Base-by-base conservation (phyloP, 2,113 vertebrate species). In the Trematomus loennbergii region DNA sequence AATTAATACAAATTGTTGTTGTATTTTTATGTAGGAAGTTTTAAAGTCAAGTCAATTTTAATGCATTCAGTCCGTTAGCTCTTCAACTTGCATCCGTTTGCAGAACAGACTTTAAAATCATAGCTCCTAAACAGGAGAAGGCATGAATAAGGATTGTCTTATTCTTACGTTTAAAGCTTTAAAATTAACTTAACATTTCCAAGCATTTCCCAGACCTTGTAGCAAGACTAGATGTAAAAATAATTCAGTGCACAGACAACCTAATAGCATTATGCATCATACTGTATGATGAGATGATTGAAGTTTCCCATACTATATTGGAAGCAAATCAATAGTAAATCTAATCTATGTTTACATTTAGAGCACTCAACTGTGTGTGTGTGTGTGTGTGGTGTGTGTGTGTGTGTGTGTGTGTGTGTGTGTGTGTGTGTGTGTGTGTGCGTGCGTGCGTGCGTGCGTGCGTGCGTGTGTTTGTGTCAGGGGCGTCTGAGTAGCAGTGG, bases 321-420 rank as follows among this genome's bases (percentile, higher is more conserved):
- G 62, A 75, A 55, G 73, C 75, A 53, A 59, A 43, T 57, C 79
- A 70, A 64, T 54, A 49, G 3, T 50, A 81, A 77, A 81, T 83
- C 53, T 73, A 82, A 88, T 79, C 46, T 70, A 4, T 62, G 62
- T 79, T 73, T 57, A 71, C 40, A 76, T 74, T 75, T 12, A 54
- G 67, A 76, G 45, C 50, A 49, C 54, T 63, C 11, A 18, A 10
- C 59, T 73, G 11, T 5, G 18, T 78, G 49, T 58, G 45, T 16
- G 53, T 76, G 73, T 69, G 64, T 58, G 25, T 52, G 36, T 48
- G n/a, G 43, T 25, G 72, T 54, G 45, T 20, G 65, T 49, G 33
- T 67, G 58, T 20, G 40, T 48, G 22, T 55, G 25, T 43, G 52
- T 71, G 5, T 36, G 17, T 54, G 50, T 25, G 65, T 57, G 25